Evolutionary conservation across 2,888 invertebrate genomes (phyloP).

Genomic region (Polydrusus tereticollis): DNA sequence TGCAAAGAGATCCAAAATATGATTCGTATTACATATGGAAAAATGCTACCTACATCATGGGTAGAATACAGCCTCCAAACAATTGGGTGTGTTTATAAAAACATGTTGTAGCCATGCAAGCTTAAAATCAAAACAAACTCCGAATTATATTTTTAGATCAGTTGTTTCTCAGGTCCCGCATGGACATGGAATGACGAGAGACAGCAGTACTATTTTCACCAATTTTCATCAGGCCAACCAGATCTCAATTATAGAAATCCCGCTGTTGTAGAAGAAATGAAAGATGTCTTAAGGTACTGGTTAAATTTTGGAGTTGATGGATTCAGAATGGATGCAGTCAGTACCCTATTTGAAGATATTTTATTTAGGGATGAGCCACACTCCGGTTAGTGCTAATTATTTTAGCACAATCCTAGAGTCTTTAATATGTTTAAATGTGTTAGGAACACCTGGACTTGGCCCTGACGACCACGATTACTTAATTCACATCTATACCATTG

Average conservation of each 20-base stretch:
- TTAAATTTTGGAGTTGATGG: conserved; percentile 87
- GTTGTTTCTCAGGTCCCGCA: conserved; percentile 58
- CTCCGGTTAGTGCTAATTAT: conserved; percentile 66
- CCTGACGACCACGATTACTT: conserved; percentile 55
- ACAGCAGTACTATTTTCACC: conserved; percentile 84
- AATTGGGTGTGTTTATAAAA: conserved; percentile 14
- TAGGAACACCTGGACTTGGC: background rate
- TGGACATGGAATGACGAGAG: conserved; percentile 74
- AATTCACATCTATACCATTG: conserved; percentile 74
- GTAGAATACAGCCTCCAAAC: no score
- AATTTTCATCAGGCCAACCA: conserved; percentile 81
- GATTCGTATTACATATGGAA: conserved; percentile 19
- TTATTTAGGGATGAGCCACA: conserved; percentile 65
- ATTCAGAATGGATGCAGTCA: conserved; percentile 85
- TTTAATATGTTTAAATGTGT: background rate
- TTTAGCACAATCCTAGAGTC: no score
- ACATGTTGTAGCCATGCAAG: background rate
- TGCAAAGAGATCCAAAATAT: conserved; percentile 4
- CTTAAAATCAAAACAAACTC: background rate
- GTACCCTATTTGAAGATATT: conserved; percentile 66
- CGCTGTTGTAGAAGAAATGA: conserved; percentile 75
- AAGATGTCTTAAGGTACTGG: conserved; percentile 77
- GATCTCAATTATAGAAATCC: conserved; percentile 86
- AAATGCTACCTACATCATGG: conserved; percentile 4
- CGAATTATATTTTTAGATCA: conserved; percentile 53